These are phyloP conservation scores for Peromyscus leucopus DNA, from an alignment of 2,113 vertebrate species.

Conservation along the genomic window DNA sequence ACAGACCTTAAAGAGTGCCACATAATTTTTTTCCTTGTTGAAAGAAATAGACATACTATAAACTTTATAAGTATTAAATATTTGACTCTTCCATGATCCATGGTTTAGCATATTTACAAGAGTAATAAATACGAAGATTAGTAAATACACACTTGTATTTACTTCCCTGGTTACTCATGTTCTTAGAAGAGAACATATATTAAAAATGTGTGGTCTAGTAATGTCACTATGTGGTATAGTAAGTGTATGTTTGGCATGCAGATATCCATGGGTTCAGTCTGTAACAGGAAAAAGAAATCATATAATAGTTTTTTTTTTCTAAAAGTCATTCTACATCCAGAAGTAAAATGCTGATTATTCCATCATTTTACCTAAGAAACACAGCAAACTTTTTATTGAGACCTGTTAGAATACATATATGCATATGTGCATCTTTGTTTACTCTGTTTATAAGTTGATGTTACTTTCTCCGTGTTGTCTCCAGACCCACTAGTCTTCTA, in stretches of 20 bases:
- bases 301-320: neutral
- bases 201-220: neutral
- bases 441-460: neutral
- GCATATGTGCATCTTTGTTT: neutral
- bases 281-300: neutral
- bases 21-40: neutral
- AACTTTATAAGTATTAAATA: neutral
- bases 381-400: neutral
- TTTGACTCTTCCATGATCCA: neutral
- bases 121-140: neutral
- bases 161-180: neutral
- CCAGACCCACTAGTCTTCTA: neutral
- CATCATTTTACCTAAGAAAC: neutral
- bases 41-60: neutral
- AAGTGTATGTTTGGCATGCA: fast-evolving
- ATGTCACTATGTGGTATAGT: neutral
- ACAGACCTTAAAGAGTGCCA: neutral
- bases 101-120: neutral
- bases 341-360: neutral
- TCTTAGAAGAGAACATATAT: neutral
- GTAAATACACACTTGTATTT: neutral
- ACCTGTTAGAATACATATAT: neutral
- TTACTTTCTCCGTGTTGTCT: neutral
- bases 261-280: neutral
- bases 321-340: neutral